These are phyloP conservation scores for Peromyscus melanophrys DNA, from an alignment of 2,797 vertebrate genomes.

Conservation along the genomic window DNA sequence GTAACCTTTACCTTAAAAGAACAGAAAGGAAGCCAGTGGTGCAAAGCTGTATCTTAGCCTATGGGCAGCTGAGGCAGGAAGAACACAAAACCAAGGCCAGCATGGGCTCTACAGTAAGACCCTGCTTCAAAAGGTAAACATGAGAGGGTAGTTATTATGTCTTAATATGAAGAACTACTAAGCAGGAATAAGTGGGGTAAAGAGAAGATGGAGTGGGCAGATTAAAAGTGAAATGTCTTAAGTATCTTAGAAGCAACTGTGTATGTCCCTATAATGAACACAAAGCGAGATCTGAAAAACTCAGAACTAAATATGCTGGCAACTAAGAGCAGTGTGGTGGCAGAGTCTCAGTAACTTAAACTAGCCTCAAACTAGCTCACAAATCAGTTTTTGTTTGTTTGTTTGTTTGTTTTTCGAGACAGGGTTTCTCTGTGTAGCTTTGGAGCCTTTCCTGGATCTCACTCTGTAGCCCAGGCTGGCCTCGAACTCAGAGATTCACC, in stretches of 20 bases:
- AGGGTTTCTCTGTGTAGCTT: no score
- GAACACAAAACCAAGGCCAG: background rate
- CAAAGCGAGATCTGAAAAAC: background rate
- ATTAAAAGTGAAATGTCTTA: slow-evolving; percentile 58
- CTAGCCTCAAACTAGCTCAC: slow-evolving; percentile 76
- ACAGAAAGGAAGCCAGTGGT: background rate
- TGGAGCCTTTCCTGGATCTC: no score
- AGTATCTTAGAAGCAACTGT: slow-evolving; percentile 52
- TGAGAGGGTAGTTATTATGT: background rate
- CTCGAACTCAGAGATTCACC: no score
- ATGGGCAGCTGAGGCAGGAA: background rate
- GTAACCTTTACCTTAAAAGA: background rate
- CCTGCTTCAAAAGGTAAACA: background rate
- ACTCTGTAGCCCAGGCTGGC: no score
- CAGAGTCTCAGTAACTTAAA: slow-evolving; percentile 74
- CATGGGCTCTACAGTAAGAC: background rate
- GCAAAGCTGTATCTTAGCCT: background rate
- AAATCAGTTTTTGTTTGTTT: slow-evolving; percentile 31
- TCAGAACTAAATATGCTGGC: background rate
- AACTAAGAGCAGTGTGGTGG: slow-evolving; percentile 58
- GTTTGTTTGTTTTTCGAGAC: no score
- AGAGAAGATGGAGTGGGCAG: background rate
- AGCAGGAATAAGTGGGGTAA: background rate
- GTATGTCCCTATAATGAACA: background rate
- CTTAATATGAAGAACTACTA: slow-evolving; percentile 17